Conservation (phyloP, 2,113 vertebrate genomes). For the Clarias gariepinus region DNA sequence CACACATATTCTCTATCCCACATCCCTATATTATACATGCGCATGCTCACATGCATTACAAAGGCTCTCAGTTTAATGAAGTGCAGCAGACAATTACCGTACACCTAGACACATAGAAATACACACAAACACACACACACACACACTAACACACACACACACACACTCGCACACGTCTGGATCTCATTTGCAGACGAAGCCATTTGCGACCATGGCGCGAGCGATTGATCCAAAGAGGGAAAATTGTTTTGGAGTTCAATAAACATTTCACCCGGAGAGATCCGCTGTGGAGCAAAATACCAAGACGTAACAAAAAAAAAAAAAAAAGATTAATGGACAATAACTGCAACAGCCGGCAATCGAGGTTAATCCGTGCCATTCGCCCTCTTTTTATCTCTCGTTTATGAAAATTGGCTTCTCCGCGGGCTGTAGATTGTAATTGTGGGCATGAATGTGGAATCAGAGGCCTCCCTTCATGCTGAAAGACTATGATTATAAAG, state of each 20-base stretch:
- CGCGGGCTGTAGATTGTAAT: slow-evolving; percentile 45
- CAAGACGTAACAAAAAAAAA: slow-evolving; percentile 6
- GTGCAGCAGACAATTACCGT: slow-evolving; percentile 49
- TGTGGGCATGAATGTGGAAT: slow-evolving; percentile 39
- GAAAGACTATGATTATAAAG: slow-evolving; percentile 31
- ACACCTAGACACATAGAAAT: slow-evolving; percentile 21
- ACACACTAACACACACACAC: slow-evolving; percentile 14
- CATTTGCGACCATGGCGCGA: slow-evolving; percentile 35
- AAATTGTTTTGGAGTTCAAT: slow-evolving; percentile 66
- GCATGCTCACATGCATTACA: slow-evolving; percentile 2
- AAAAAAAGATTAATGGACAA: slow-evolving; percentile 33
- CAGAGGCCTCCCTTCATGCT: slow-evolving; percentile 36
- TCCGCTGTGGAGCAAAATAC: slow-evolving; percentile 34
- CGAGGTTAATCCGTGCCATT: slow-evolving; percentile 41
- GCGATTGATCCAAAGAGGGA: slow-evolving; percentile 60
- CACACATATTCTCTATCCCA: not conserved
- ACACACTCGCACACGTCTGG: slow-evolving; percentile 32
- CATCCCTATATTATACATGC: not conserved
- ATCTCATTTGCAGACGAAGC: slow-evolving; percentile 58
- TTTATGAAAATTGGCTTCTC: slow-evolving; percentile 47
- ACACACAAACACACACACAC: not conserved
- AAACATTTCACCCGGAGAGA: slow-evolving; percentile 64
- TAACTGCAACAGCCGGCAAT: slow-evolving; percentile 25
- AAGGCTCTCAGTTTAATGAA: slow-evolving; percentile 47
- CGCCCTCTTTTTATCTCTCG: slow-evolving; percentile 40